Evolutionary conservation across 2,797 vertebrate species (phyloP).

Genomic region (Micromesistius poutassou): DNA sequence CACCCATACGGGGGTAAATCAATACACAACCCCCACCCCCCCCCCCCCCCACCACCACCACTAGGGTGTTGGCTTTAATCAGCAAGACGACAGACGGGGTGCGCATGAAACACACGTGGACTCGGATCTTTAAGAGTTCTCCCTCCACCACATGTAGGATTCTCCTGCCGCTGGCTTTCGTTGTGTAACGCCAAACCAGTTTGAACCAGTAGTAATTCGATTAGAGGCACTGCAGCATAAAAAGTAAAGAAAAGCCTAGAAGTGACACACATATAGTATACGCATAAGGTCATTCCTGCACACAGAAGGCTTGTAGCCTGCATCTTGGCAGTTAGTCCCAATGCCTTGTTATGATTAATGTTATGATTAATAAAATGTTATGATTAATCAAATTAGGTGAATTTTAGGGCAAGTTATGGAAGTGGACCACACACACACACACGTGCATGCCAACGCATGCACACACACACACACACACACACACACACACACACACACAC

Average conservation of each 20-base stretch:
- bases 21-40: not conserved
- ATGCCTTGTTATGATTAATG: too few relatives aligned
- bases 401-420: not conserved
- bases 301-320: not conserved
- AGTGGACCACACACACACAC: not conserved
- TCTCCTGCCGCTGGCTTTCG: not conserved
- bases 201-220: constrained; percentile 51
- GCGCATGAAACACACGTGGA: not conserved
- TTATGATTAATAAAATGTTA: not conserved
- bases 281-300: not conserved
- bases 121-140: not conserved
- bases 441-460: not conserved
- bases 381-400: not conserved
- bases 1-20: constrained; percentile 10
- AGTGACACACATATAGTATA: not conserved
- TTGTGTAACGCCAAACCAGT: constrained; percentile 66
- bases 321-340: not conserved
- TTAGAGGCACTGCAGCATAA: not conserved
- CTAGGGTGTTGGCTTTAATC: not conserved
- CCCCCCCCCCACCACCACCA: not conserved
- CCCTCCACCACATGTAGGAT: not conserved
- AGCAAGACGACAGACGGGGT: not conserved
- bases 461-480: not conserved
- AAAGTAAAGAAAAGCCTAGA: not conserved
- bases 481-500: not conserved